A percentile compares a stretch with the other conserved stretches of the same genome.
phyloP scores from a whole-genome alignment of 2,113 vertebrate genomes.

The Platysternon megacephalum region DNA sequence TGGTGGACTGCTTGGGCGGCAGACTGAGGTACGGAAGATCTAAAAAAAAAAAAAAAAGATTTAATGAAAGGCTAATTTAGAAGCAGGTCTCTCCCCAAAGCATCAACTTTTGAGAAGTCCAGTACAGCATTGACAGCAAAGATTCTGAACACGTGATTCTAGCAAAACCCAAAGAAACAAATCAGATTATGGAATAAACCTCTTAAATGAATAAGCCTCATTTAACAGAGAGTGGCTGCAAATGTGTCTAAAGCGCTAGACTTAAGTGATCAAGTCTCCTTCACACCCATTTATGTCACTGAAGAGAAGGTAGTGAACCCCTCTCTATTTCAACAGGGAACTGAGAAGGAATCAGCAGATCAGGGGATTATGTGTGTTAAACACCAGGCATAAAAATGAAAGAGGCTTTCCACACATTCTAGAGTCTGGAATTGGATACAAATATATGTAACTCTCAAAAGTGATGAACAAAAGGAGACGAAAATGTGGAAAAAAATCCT shows the following conservation, averaged over 20 bases:
- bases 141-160: not conserved
- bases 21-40: constrained; percentile 81
- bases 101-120: constrained; percentile 2
- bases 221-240: constrained; percentile 49
- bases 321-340: constrained; percentile 25
- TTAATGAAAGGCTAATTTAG: not conserved
- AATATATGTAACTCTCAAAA: not conserved
- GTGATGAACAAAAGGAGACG: constrained; percentile 25
- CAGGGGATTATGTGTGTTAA: constrained; percentile 65
- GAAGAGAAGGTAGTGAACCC: not conserved
- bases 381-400: constrained; percentile 59
- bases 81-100: not conserved
- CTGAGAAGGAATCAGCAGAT: constrained; percentile 56
- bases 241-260: constrained; percentile 44
- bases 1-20: constrained; percentile 82
- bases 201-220: constrained; percentile 58
- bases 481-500: not conserved
- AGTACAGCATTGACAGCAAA: not conserved
- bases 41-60: constrained; percentile 39
- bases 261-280: constrained; percentile 30
- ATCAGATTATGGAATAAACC: constrained; percentile 72
- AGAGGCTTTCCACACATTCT: constrained; percentile 34
- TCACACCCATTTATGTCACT: constrained; percentile 26
- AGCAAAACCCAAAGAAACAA: constrained; percentile 22
- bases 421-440: constrained; percentile 11